Evolutionary conservation across 2,797 vertebrate genomes (phyloP).

Genomic region (Podargus strigoides): DNA sequence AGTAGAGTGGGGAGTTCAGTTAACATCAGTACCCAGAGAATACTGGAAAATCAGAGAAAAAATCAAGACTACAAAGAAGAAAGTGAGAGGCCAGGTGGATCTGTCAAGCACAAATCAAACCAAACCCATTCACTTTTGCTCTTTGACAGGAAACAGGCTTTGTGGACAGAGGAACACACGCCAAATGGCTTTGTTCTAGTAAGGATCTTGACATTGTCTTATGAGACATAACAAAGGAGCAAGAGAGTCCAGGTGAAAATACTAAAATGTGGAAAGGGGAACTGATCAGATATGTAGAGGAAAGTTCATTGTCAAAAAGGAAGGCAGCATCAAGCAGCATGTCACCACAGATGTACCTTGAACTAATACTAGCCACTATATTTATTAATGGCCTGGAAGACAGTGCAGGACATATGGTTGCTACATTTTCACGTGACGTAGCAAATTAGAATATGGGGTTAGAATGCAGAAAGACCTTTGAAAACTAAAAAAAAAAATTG

Average conservation of each 20-base stretch:
- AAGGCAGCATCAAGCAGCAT: not conserved
- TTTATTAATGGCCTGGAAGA: not conserved
- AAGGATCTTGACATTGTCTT: not conserved
- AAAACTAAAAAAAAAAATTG: not conserved
- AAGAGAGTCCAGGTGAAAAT: not conserved
- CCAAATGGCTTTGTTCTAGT: not conserved
- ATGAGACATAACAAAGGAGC: not conserved
- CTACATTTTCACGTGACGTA: not conserved
- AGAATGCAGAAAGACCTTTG: not conserved
- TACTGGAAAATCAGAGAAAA: not conserved
- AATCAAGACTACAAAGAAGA: not conserved
- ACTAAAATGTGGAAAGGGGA: not conserved
- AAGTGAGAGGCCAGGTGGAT: not conserved
- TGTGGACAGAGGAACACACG: not conserved
- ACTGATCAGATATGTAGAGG: not conserved
- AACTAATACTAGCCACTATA: not conserved
- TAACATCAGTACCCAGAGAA: not conserved
- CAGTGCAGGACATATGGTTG: not conserved
- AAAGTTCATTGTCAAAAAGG: not conserved
- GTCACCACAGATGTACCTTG: not conserved
- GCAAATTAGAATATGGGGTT: not conserved
- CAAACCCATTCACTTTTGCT: not conserved
- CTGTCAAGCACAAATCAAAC: not conserved
- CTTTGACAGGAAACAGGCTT: not conserved
- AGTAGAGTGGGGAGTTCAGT: not conserved